These are phyloP conservation scores for Orussus abietinus DNA, from an alignment of 1,140 invertebrate species.

Conservation along the genomic window DNA sequence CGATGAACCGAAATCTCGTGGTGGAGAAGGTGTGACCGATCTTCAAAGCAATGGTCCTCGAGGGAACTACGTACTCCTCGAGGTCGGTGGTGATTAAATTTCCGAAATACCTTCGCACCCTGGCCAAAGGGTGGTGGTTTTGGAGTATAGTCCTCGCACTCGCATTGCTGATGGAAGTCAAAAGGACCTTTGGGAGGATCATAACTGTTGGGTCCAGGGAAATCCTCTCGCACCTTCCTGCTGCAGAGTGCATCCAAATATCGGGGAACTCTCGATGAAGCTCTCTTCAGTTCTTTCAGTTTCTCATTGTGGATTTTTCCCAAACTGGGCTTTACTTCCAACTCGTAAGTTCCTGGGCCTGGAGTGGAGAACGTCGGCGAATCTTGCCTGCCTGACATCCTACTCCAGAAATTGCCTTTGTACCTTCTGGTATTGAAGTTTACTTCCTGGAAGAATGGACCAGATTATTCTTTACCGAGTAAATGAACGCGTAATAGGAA, in stretches of 20 bases:
- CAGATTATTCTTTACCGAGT: background rate
- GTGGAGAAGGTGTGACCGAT: too few relatives aligned
- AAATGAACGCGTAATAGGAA: background rate
- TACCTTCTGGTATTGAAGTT: slow-evolving; percentile 22
- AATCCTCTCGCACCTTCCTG: slow-evolving; percentile 22
- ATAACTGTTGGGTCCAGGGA: slow-evolving; percentile 25
- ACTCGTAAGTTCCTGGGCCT: slow-evolving; percentile 23
- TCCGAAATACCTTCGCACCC: slow-evolving; percentile 18
- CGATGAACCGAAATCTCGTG: too few relatives aligned
- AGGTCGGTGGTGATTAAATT: too few relatives aligned
- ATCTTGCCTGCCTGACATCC: slow-evolving; percentile 26
- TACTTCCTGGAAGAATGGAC: slow-evolving; percentile 17
- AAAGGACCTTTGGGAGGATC: slow-evolving; percentile 17
- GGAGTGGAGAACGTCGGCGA: slow-evolving; percentile 11
- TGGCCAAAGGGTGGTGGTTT: slow-evolving; percentile 17
- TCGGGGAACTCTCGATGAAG: slow-evolving; percentile 16
- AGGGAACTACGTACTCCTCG: too few relatives aligned
- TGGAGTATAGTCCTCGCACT: slow-evolving; percentile 13
- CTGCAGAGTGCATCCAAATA: slow-evolving; percentile 19
- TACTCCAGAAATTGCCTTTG: slow-evolving; percentile 33
- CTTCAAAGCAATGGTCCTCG: too few relatives aligned
- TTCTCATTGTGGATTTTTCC: slow-evolving; percentile 17
- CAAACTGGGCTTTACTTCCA: slow-evolving; percentile 15
- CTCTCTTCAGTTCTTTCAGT: slow-evolving; percentile 23
- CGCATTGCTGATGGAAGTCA: slow-evolving; percentile 14